Evolutionary conservation across 1,140 invertebrate species (phyloP), one percentile per base, ranked within the genome.

Genomic region (Metopolophium dirhodum): DNA sequence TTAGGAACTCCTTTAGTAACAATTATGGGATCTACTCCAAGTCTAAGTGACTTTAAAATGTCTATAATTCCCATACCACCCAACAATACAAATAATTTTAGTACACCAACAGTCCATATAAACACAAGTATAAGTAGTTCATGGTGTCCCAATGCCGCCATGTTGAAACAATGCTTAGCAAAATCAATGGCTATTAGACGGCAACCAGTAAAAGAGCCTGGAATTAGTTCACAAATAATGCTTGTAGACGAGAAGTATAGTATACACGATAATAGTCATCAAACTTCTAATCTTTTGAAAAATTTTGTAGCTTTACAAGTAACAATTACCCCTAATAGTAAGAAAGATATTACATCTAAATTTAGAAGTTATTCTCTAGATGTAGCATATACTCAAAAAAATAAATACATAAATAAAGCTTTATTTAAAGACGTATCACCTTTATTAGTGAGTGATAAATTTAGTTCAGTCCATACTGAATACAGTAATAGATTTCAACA

Each of bases 321-420:
- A 54, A 93, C 91, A 41, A 68, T 90, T 47, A 90, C 4, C 0
- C 89, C 41, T 30, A 57, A 30, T 41, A 61, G 1, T 7, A 90
- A 61, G 8, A 54, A 88, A 88, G 45, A 88, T 22, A 54, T 35
- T 35, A 89, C n/a, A 37, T 89, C 88, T 26, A 41, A 89, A 54
- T 35, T 83, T 57, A 51, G 45, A 85, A 89, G 82, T 89, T 51
- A 91, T 99, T 94, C 96, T 99, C 26, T 98, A 97, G 6, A 97
- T 96, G 41, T 97, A 98, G 95, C 96, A 99, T 90, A 97, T 97
- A 4, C 97, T 97, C 1, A 97, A 97, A 94, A 96, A 98, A 4
- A 98, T 98, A 1, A 98, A 98, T 1, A 98, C 98, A 94, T 96
- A 97, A 45, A 95, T 99, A 93, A 98, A 99, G 95, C 96, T 99